phyloP scores from a whole-genome alignment of 2,888 invertebrate genomes.

The Rhagonycha fulva region DNA sequence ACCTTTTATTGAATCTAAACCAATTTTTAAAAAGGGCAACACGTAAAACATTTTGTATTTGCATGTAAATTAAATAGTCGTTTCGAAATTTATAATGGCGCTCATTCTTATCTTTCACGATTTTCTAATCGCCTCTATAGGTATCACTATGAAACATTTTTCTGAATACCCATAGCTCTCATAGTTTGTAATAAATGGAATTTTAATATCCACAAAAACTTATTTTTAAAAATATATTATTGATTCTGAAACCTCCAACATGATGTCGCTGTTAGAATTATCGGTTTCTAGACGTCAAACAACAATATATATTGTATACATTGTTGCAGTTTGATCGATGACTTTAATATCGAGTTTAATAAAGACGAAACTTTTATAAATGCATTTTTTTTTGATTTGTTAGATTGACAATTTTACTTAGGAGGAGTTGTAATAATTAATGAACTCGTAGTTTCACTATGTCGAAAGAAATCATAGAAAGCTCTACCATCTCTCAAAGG shows the following conservation, averaged over 20 bases:
- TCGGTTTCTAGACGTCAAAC: slow-evolving; percentile 11
- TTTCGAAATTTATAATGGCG: neutral
- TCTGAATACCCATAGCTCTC: neutral
- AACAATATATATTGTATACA: slow-evolving; percentile 16
- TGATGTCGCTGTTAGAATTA: slow-evolving; percentile 7
- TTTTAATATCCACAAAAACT: slow-evolving; percentile 15
- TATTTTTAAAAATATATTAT: slow-evolving; percentile 4
- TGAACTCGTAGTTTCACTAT: neutral
- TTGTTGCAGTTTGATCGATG: slow-evolving; percentile 28
- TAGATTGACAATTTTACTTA: neutral
- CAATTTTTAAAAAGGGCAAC: neutral
- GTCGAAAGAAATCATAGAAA: neutral
- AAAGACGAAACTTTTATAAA: slow-evolving; percentile 13
- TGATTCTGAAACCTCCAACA: slow-evolving; percentile 6
- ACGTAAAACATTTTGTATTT: neutral
- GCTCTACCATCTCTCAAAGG: neutral
- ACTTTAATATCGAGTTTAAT: slow-evolving; percentile 26
- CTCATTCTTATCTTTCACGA: neutral
- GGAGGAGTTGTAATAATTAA: neutral
- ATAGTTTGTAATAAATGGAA: slow-evolving; percentile 5
- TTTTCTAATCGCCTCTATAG: neutral
- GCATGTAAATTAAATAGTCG: neutral
- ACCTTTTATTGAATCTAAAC: slow-evolving; percentile 27
- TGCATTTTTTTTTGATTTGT: slow-evolving; percentile 1
- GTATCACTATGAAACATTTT: neutral